Evolutionary conservation across 2,888 invertebrate species (phyloP), one percentile per base, ranked within the genome.

Genomic region (Diarsia dahlii): DNA sequence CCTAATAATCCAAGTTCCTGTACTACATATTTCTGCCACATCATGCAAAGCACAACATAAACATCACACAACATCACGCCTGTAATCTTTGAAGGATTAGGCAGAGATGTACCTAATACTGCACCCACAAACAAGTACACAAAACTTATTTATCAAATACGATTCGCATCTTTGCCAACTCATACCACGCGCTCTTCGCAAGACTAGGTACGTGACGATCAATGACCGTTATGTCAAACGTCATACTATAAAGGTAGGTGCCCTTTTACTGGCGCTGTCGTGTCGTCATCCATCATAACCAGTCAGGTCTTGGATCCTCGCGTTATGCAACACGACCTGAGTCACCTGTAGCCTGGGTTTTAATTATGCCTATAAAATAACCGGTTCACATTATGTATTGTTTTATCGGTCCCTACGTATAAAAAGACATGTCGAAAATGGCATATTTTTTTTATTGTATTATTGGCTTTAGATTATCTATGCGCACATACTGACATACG

Each of bases 201-300:
- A 65, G 34, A 56, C 50, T 13, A n/a, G 15, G 20, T n/a, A 77
- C 82, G 77, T 78, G 77, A 65, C 56, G 20, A 18, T 18, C 77
- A 75, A 81, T 64, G 83, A 63, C 83, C 68, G 5, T 76, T 76
- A 78, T 54, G 78, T 58, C 79, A 68, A 45, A 66, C 65, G 81
- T 74, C 65, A 66, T 18, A 45, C 81, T 63, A 1, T 64, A 58
- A 74, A 71, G 69, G 56, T 23, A 12, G 46, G 12, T 66, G 81
- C 81, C 81, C 81, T 81, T 81, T 74, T 71, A 72, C 64, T 80
- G 84, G 71, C 84, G 63, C 23, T 58, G 12, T 23, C 6, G 60
- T 80, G 80, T 68, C 66, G 52, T 48, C 84, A 80, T 9, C 15
- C 48, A 20, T 67, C 66, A 63, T 28, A 70, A 58, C 70, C 54